These are phyloP conservation scores for Lysandra coridon DNA, from an alignment of 2,888 invertebrate genomes.

Conservation along the genomic window DNA sequence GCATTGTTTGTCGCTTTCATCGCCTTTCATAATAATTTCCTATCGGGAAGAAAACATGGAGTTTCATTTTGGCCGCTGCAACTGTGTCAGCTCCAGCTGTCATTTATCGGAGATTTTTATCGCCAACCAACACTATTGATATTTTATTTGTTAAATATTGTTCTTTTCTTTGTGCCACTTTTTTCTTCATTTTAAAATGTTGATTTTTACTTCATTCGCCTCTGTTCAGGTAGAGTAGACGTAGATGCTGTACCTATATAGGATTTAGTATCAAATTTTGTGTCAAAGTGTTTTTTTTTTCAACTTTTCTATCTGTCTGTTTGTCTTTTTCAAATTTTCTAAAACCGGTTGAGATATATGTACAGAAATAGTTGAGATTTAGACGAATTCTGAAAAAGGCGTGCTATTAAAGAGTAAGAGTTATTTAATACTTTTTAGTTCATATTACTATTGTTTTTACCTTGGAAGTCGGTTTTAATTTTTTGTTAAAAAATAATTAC, in stretches of 20 bases:
- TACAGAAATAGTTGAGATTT: too few species aligned
- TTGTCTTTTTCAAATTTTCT: background rate
- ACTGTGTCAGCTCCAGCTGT: conserved; percentile 11
- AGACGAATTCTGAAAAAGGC: too few species aligned
- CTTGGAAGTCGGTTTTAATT: too few species aligned
- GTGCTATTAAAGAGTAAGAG: too few species aligned
- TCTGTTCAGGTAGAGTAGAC: too few species aligned
- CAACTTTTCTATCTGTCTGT: background rate
- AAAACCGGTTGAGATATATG: background rate
- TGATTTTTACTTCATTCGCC: background rate
- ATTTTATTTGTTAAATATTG: conserved; percentile 5
- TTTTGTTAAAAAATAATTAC: too few species aligned
- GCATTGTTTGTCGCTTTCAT: background rate
- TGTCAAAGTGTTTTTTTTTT: background rate
- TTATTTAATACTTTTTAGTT: too few species aligned
- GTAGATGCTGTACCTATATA: too few species aligned
- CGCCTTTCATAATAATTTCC: background rate
- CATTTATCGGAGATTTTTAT: conserved; percentile 20
- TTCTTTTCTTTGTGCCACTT: background rate
- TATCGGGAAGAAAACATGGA: background rate
- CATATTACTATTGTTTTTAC: too few species aligned
- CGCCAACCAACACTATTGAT: conserved; percentile 4
- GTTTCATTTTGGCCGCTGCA: background rate
- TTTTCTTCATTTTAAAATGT: background rate
- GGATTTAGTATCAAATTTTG: too few species aligned